These are phyloP conservation scores for Megalops atlanticus DNA, from an alignment of 2,113 vertebrate species.

Conservation along the genomic window DNA sequence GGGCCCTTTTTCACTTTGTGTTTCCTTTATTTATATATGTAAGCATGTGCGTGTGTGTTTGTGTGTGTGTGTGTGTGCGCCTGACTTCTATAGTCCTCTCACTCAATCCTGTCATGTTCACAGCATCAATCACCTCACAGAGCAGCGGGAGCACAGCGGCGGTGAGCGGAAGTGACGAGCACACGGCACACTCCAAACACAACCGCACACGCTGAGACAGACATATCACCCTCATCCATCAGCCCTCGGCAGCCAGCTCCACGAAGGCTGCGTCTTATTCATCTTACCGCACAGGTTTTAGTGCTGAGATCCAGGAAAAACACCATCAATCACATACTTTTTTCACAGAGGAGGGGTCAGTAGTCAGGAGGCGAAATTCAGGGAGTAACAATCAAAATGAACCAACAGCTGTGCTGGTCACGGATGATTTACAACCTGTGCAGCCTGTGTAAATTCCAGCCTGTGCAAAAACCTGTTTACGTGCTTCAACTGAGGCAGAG, in stretches of 20 bases:
- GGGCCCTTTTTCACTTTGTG: no score
- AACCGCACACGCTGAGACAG: not conserved
- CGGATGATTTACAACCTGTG: not conserved
- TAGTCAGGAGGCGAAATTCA: not conserved
- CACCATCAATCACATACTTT: not conserved
- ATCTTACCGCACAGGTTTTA: not conserved
- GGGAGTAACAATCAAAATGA: slow-evolving; percentile 4
- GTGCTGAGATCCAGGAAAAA: not conserved
- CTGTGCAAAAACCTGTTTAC: not conserved
- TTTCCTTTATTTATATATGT: no score
- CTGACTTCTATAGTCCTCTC: not conserved
- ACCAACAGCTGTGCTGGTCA: not conserved
- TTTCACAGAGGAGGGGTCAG: not conserved
- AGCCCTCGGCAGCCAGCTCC: slow-evolving; percentile 19
- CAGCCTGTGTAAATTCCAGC: not conserved
- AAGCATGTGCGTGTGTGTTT: not conserved
- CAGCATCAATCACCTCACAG: not conserved
- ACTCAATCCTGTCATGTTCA: not conserved
- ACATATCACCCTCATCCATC: slow-evolving; percentile 26
- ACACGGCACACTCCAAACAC: not conserved
- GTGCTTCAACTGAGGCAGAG: not conserved
- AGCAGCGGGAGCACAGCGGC: not conserved
- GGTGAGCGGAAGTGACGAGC: slow-evolving; percentile 2
- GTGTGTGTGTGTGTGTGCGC: not conserved
- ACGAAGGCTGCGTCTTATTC: not conserved